These are phyloP conservation scores for Tribolium freemani DNA, from an alignment of 2,888 invertebrate species.

Conservation along the genomic window DNA sequence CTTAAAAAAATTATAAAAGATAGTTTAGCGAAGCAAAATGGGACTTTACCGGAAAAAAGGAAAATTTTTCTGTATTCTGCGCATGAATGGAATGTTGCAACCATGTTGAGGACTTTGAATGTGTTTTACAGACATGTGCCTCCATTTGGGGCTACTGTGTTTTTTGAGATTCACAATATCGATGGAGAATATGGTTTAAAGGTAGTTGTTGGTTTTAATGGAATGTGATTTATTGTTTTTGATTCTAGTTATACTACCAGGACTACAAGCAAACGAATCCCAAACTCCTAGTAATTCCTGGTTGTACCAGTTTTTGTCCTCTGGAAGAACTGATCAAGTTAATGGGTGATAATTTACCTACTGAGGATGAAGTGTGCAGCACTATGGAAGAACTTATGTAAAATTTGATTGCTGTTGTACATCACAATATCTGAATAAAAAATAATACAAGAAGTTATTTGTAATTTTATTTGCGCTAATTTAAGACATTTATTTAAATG, in stretches of 20 bases:
- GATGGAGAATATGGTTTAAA: conserved; percentile 49
- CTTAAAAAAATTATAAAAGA: conserved; percentile 60
- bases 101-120: conserved; percentile 55
- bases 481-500: too few species aligned
- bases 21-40: conserved; percentile 51
- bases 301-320: conserved; percentile 1
- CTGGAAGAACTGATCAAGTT: neutral
- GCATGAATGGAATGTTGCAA: conserved; percentile 62
- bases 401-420: neutral
- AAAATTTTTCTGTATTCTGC: conserved; percentile 62
- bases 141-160: conserved; percentile 59
- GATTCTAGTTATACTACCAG: conserved; percentile 18
- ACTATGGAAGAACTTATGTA: neutral
- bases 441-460: neutral
- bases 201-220: conserved; percentile 18
- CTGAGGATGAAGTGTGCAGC: neutral
- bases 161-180: conserved; percentile 58
- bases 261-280: neutral
- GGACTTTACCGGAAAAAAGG: conserved; percentile 48
- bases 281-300: neutral
- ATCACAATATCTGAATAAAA: neutral
- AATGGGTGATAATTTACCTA: neutral
- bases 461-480: neutral
- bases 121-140: conserved; percentile 57
- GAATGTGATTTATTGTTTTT: neutral